phyloP scores from a whole-genome alignment of 1,140 invertebrate species.

The Euglossa dilemma region DNA sequence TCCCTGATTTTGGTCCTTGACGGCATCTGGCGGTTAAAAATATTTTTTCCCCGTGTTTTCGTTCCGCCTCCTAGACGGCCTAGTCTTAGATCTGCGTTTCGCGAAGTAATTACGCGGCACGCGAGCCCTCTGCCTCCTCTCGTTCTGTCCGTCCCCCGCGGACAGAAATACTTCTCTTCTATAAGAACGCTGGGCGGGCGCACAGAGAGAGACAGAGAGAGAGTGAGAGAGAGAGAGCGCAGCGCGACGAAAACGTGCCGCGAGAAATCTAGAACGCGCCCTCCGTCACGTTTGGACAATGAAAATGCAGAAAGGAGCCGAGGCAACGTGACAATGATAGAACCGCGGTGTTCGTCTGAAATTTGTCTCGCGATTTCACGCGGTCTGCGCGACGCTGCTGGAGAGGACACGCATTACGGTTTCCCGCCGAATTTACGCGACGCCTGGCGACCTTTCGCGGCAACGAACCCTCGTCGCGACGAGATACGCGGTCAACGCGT shows the following conservation, averaged over 20 bases:
- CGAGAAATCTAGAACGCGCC: constrained; percentile 34
- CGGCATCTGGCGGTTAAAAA: constrained; percentile 68
- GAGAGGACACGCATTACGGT: background rate
- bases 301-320: constrained; percentile 46
- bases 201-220: background rate
- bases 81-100: constrained; percentile 58
- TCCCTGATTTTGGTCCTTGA: constrained; percentile 49
- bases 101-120: constrained; percentile 64
- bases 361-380: constrained; percentile 15
- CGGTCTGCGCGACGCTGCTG: background rate
- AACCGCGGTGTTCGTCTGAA: constrained; percentile 4
- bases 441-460: background rate
- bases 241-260: background rate
- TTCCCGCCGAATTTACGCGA: background rate
- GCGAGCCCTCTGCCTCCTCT: constrained; percentile 19
- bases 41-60: constrained; percentile 62
- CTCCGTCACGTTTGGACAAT: constrained; percentile 54
- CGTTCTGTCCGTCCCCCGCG: constrained; percentile 10
- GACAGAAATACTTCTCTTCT: constrained; percentile 61
- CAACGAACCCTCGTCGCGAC: too few species aligned
- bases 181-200: constrained; percentile 34
- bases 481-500: too few species aligned
- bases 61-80: constrained; percentile 44
- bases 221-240: background rate
- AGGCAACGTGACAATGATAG: constrained; percentile 42